These are phyloP conservation scores for Phalera bucephala DNA, from an alignment of 2,888 invertebrate species.

Conservation along the genomic window DNA sequence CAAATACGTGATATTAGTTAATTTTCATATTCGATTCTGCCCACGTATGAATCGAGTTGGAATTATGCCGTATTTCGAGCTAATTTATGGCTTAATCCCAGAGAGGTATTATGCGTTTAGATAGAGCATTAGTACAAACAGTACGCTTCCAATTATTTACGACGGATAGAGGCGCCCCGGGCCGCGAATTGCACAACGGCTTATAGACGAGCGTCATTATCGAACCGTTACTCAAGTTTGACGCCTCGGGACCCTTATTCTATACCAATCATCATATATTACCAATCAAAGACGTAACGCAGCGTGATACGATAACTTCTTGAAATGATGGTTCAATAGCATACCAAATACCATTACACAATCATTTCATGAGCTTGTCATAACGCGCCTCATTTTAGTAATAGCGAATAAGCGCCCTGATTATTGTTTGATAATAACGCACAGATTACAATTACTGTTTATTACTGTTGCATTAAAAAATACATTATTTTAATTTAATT, in stretches of 20 bases:
- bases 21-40: constrained; percentile 39
- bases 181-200: constrained; percentile 53
- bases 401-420: too few species aligned
- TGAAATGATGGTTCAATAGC: too few species aligned
- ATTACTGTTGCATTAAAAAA: constrained; percentile 30
- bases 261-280: constrained; percentile 34
- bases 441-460: constrained; percentile 28
- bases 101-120: constrained; percentile 63
- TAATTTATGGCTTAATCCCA: constrained; percentile 67
- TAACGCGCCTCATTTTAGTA: too few species aligned
- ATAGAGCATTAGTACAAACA: constrained; percentile 68
- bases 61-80: constrained; percentile 36
- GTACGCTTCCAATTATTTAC: constrained; percentile 72
- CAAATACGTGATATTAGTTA: constrained; percentile 27
- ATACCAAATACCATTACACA: too few species aligned
- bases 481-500: constrained; percentile 31
- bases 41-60: constrained; percentile 39
- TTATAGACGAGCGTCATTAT: constrained; percentile 54
- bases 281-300: too few species aligned
- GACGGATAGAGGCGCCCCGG: constrained; percentile 48
- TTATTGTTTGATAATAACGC: constrained; percentile 19
- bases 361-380: too few species aligned
- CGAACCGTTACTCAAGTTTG: constrained; percentile 46
- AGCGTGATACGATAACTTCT: too few species aligned
- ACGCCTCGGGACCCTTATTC: constrained; percentile 55